Evolutionary conservation across 2,888 invertebrate genomes (phyloP).

Genomic region (Yponomeuta plumbellus): DNA sequence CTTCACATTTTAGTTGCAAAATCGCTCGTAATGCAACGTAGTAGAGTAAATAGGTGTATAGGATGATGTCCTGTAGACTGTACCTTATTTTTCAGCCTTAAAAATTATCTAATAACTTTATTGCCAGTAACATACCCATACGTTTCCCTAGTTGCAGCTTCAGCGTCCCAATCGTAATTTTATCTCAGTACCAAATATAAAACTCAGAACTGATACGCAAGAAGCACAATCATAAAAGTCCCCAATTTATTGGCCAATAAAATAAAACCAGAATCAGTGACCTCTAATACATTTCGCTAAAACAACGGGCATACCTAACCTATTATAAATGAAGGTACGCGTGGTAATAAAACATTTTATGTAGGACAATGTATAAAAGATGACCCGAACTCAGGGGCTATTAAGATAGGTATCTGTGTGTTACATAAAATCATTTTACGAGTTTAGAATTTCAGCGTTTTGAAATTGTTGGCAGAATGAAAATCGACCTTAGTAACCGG

Average conservation of each 20-base stretch:
- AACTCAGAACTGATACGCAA: not conserved
- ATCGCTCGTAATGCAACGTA: too few relatives aligned
- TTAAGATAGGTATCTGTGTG: not conserved
- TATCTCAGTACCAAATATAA: not conserved
- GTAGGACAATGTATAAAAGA: conserved; percentile 27
- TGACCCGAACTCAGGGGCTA: not conserved
- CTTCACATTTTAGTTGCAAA: too few relatives aligned
- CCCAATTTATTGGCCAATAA: conserved; percentile 14
- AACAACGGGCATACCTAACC: conserved; percentile 25
- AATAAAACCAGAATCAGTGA: conserved; percentile 18
- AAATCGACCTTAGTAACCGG: not conserved
- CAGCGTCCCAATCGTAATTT: not conserved
- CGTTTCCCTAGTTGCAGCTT: not conserved
- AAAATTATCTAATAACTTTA: too few relatives aligned
- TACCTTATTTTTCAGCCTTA: too few relatives aligned
- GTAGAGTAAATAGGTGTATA: too few relatives aligned
- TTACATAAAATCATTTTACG: conserved; percentile 2
- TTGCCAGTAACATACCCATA: too few relatives aligned
- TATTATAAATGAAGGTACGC: conserved; percentile 16
- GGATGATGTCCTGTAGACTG: too few relatives aligned
- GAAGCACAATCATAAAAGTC: conserved; percentile 13
- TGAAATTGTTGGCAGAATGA: not conserved
- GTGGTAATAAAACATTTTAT: conserved; percentile 35
- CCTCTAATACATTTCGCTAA: conserved; percentile 17
- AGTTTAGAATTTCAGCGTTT: conserved; percentile 1